A percentile compares a stretch with the other conserved stretches of the same genome.
phyloP scores from a whole-genome alignment of 2,888 invertebrate genomes.

The Drosophila dives region DNA sequence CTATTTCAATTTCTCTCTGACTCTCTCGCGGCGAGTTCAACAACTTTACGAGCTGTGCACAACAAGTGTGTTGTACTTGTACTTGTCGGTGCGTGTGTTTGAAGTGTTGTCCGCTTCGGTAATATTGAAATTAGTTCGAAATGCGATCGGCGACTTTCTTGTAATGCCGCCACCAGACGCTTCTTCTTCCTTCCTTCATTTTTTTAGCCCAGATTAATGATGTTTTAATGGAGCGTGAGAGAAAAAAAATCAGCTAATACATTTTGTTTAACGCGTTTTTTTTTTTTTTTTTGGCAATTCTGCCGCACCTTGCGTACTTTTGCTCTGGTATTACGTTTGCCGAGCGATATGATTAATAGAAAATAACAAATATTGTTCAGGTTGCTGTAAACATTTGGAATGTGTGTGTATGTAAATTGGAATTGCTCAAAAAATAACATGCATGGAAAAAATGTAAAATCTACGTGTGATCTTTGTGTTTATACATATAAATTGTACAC shows the following conservation, averaged over 20 bases:
- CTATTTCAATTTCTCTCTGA: slow-evolving; percentile 49
- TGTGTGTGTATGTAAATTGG: slow-evolving; percentile 21
- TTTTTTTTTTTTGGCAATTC: slow-evolving; percentile 46
- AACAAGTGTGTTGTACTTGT: slow-evolving; percentile 46
- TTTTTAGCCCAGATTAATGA: slow-evolving; percentile 63
- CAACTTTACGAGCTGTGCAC: slow-evolving; percentile 47
- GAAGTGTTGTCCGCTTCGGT: slow-evolving; percentile 56
- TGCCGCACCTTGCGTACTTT: slow-evolving; percentile 56
- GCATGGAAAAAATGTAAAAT: slow-evolving; percentile 22
- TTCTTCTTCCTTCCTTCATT: slow-evolving; percentile 34
- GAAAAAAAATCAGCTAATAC: slow-evolving; percentile 33
- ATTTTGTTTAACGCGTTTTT: slow-evolving; percentile 5
- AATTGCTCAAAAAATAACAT: slow-evolving; percentile 18
- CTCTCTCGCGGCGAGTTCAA: slow-evolving; percentile 37
- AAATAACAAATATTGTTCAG: slow-evolving; percentile 50
- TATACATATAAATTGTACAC: not conserved
- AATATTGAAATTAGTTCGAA: slow-evolving; percentile 70
- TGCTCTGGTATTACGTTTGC: slow-evolving; percentile 18
- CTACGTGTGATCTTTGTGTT: slow-evolving; percentile 1
- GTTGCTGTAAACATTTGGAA: slow-evolving; percentile 11
- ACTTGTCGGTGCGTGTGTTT: slow-evolving; percentile 49
- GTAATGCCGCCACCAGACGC: slow-evolving; percentile 50
- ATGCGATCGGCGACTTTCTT: slow-evolving; percentile 50
- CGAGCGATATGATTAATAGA: slow-evolving; percentile 65
- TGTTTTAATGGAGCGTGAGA: slow-evolving; percentile 78